These are phyloP conservation scores for Plebejus argus DNA, from an alignment of 2,888 invertebrate genomes.

Conservation along the genomic window DNA sequence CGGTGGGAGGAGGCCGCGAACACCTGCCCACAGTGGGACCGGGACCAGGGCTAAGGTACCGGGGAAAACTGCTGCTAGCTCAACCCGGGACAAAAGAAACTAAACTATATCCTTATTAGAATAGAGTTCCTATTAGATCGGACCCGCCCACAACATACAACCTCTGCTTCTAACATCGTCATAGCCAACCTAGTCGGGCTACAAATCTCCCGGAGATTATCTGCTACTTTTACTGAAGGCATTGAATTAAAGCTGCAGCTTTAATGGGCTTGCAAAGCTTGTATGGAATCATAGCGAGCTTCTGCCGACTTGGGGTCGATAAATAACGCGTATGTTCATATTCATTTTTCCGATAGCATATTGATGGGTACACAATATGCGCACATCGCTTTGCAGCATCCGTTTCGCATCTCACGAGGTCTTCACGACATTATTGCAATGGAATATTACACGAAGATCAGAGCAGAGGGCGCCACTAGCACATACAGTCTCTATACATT, in stretches of 20 bases:
- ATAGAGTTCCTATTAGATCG: slow-evolving; percentile 50
- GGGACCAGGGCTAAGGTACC: slow-evolving; percentile 59
- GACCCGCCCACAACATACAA: slow-evolving; percentile 1
- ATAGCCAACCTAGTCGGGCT: slow-evolving; percentile 69
- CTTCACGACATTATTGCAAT: neutral
- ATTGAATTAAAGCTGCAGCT: slow-evolving; percentile 57
- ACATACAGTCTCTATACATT: no score
- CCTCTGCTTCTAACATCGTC: slow-evolving; percentile 34
- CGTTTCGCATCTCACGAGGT: slow-evolving; percentile 5
- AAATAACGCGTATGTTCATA: slow-evolving; percentile 36
- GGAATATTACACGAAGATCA: no score
- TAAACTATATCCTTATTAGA: slow-evolving; percentile 48
- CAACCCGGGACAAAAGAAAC: slow-evolving; percentile 45
- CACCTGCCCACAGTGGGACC: slow-evolving; percentile 79
- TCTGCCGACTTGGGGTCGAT: slow-evolving; percentile 20
- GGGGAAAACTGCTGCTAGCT: slow-evolving; percentile 47
- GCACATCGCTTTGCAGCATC: neutral
- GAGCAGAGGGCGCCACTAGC: no score
- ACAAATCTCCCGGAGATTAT: slow-evolving; percentile 75
- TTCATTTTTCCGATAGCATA: slow-evolving; percentile 37
- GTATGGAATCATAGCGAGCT: slow-evolving; percentile 51
- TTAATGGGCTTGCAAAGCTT: slow-evolving; percentile 55
- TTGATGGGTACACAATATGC: slow-evolving; percentile 11
- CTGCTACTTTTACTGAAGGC: slow-evolving; percentile 70
- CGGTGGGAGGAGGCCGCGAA: slow-evolving; percentile 76